phyloP scores from a whole-genome alignment of 2,113 vertebrate species.

The Anhinga rufa region DNA sequence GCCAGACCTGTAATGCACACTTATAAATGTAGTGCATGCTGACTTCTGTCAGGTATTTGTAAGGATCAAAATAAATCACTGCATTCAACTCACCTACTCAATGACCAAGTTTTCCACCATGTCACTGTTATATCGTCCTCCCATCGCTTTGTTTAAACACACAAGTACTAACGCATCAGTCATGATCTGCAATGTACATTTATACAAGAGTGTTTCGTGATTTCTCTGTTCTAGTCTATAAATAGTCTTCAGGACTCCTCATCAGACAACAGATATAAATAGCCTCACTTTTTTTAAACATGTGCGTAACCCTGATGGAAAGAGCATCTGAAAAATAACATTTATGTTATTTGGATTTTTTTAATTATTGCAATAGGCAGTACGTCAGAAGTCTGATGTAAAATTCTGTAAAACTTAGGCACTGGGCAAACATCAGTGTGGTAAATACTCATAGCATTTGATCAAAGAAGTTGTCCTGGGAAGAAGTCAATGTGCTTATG shows the following conservation, averaged over 20 bases:
- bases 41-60: not conserved
- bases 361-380: not conserved
- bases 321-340: not conserved
- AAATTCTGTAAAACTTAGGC: not conserved
- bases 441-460: not conserved
- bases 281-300: not conserved
- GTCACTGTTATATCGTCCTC: not conserved
- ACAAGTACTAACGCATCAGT: not conserved
- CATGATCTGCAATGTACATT: not conserved
- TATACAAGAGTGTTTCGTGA: not conserved
- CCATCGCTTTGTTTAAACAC: not conserved
- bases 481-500: not conserved
- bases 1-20: accelerated
- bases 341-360: not conserved
- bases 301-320: not conserved
- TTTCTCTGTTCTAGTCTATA: not conserved
- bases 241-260: not conserved
- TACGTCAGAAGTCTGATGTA: not conserved
- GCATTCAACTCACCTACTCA: not conserved
- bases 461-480: not conserved
- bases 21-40: not conserved
- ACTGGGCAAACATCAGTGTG: not conserved
- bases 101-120: not conserved
- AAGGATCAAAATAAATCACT: not conserved
- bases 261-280: not conserved